Base-by-base conservation (phyloP, 2,888 invertebrate species). In the Ormia ochracea region DNA sequence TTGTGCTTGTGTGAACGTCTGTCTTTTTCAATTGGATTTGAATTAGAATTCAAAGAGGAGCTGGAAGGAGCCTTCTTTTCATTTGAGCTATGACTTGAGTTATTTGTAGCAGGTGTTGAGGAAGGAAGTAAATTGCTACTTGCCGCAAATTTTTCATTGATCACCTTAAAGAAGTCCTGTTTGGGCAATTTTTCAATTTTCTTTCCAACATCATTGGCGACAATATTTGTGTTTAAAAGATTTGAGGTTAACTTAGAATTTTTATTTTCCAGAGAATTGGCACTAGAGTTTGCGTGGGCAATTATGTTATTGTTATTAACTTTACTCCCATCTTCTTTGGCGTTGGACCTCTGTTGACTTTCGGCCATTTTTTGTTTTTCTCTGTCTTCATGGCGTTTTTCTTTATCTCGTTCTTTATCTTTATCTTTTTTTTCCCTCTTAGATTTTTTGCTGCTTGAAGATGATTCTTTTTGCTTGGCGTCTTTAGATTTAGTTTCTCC, bases 361-460 rank as follows among this genome's bases (percentile, higher is more conserved):
- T 63, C 69, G 38, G 38, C 17, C n/a, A 76, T 14, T 43, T 80
- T 80, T 28, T 85, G 85, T 81, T 87, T 87, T 63, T 89, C 88
- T 65, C 86, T 85, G 75, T 88, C 87, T 10, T 87, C 88, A 26
- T 88, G 86, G 4, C 86, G 83, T n/a, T 85, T 87, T n/a, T 90
- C 90, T 84, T 92, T 92, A 19, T 91, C 92, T 54, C 92, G 91
- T 65, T 93, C 94, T 86, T 92, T 92, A 54, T 93, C 92, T 85
- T 93, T 93, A 65, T 92, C 92, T 85, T 93, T 93, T 84, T 90
- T 91, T 66, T 91, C 92, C 77, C 91, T 92, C 74, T 92, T 92
- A 0, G 89, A 89, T 75, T 91, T 91, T 48, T 90, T 90, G 63
- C 86, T 86, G 43, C 87, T 86, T 0, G 89, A 88, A 17, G 85